phyloP scores from a whole-genome alignment of 1,140 invertebrate genomes.

The Laodelphax striatellus region DNA sequence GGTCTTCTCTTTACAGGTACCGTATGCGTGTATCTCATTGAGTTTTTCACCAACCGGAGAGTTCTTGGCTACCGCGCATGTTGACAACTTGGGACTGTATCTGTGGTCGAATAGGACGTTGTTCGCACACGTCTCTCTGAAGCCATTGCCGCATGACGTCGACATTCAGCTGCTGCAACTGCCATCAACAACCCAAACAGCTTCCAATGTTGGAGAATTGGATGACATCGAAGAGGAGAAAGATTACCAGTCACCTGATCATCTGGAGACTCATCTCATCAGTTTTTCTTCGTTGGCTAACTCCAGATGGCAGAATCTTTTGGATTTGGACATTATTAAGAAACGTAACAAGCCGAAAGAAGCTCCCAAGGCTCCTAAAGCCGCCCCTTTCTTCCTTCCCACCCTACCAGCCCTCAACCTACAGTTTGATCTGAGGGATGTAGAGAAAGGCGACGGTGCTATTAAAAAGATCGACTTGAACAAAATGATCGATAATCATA shows the following conservation, averaged over 20 bases:
- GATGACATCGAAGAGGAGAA: constrained; percentile 39
- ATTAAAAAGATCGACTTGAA: constrained; percentile 26
- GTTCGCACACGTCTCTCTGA: constrained; percentile 66
- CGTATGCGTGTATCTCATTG: constrained; percentile 68
- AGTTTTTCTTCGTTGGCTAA: constrained; percentile 75
- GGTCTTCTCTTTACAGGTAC: constrained; percentile 33
- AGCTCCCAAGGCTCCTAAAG: constrained; percentile 63
- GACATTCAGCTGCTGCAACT: constrained; percentile 46
- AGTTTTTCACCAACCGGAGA: constrained; percentile 84
- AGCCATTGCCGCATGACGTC: constrained; percentile 48
- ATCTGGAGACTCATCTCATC: constrained; percentile 69
- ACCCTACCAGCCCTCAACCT: constrained; percentile 73
- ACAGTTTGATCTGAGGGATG: constrained; percentile 58
- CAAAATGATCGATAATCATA: constrained; percentile 41
- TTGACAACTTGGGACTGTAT: constrained; percentile 79
- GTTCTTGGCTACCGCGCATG: constrained; percentile 79
- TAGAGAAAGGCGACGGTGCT: constrained; percentile 25
- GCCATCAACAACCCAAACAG: constrained; percentile 34
- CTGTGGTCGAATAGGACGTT: constrained; percentile 88
- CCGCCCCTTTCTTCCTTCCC: constrained; percentile 90
- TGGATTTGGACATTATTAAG: constrained; percentile 83
- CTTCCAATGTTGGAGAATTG: constrained; percentile 25
- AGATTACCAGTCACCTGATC: constrained; percentile 64
- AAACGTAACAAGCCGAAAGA: constrained; percentile 85
- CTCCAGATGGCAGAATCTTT: constrained; percentile 86